These are phyloP conservation scores for Cerastis leucographa DNA, from an alignment of 2,888 invertebrate genomes.

Conservation along the genomic window DNA sequence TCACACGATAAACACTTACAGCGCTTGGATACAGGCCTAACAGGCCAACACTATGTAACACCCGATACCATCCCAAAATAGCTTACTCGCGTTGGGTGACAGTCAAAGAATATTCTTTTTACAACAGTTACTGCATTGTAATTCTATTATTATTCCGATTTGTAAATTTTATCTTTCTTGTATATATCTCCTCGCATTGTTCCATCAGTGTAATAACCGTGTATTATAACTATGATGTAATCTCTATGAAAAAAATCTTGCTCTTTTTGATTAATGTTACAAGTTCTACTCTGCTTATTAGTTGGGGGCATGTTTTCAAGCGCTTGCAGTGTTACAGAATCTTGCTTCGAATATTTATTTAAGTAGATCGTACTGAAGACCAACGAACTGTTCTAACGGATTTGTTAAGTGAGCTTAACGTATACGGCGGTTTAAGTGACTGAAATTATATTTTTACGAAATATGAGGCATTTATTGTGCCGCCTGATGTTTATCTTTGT, in stretches of 20 bases:
- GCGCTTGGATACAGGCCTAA: constrained; percentile 25
- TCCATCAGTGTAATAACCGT: background rate
- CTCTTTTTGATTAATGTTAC: background rate
- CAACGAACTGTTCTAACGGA: constrained; percentile 53
- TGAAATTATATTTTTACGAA: constrained; percentile 64
- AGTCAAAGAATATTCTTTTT: background rate
- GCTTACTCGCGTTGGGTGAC: background rate
- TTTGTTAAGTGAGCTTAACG: constrained; percentile 45
- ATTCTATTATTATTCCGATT: constrained; percentile 38
- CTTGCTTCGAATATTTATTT: constrained; percentile 50
- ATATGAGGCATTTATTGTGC: constrained; percentile 62
- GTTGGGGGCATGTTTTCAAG: constrained; percentile 45
- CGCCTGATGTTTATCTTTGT: constrained; percentile 28
- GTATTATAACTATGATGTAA: background rate
- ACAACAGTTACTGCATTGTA: background rate
- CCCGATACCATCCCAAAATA: background rate
- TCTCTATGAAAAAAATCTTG: too few species aligned
- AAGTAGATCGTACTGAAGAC: constrained; percentile 50
- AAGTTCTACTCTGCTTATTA: background rate
- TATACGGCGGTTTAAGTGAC: constrained; percentile 59
- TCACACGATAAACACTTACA: background rate
- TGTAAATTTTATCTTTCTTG: constrained; percentile 11
- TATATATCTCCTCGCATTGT: constrained; percentile 1
- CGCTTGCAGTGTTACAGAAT: constrained; percentile 35
- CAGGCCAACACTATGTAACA: constrained; percentile 1